Conservation (phyloP, 1,140 invertebrate genomes). For the Meloidogyne chitwoodi region DNA sequence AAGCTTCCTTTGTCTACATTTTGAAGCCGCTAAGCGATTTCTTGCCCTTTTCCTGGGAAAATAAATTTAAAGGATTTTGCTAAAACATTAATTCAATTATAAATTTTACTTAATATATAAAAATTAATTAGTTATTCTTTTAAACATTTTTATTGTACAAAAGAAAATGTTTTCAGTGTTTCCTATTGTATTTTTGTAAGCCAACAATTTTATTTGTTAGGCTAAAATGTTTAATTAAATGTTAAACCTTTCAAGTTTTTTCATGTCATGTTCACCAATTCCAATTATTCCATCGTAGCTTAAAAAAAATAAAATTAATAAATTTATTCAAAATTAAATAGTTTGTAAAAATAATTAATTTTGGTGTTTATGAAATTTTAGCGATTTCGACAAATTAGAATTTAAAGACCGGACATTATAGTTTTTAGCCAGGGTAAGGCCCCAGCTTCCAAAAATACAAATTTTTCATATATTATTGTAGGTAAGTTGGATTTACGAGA, state of each 20-base stretch:
- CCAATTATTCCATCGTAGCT: background rate
- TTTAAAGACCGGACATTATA: too few species aligned
- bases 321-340: too few species aligned
- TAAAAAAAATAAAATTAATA: background rate
- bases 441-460: too few species aligned
- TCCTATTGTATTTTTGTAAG: background rate
- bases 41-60: constrained; percentile 17
- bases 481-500: too few species aligned
- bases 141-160: background rate
- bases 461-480: too few species aligned
- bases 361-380: too few species aligned
- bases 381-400: too few species aligned
- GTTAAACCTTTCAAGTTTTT: constrained; percentile 7
- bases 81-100: too few species aligned
- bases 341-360: too few species aligned
- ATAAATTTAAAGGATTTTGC: too few species aligned
- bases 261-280: constrained; percentile 6
- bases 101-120: background rate
- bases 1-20: constrained; percentile 16
- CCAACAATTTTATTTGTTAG: background rate
- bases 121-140: background rate
- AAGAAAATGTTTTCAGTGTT: too few species aligned
- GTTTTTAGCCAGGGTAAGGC: too few species aligned
- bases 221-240: background rate
- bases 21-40: constrained; percentile 13